phyloP scores from a whole-genome alignment of 2,888 invertebrate genomes.

The Stenoptilia bipunctidactyla region DNA sequence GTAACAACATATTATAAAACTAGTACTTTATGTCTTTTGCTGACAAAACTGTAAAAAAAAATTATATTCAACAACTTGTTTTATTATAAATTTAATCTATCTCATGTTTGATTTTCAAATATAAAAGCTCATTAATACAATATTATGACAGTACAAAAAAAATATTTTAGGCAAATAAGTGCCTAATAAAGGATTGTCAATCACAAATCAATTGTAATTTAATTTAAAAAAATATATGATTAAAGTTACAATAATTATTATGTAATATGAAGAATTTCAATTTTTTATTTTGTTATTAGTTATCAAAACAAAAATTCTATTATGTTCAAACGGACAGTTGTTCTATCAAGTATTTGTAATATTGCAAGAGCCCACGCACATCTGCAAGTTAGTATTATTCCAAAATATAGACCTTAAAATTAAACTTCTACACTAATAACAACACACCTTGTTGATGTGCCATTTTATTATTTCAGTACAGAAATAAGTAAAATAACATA shows the following conservation, averaged over 20 bases:
- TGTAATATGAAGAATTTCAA: background rate
- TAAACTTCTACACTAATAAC: too few species aligned
- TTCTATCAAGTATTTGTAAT: too few species aligned
- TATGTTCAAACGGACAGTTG: background rate
- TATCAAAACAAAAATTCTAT: background rate
- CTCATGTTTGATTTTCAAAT: background rate
- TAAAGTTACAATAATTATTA: background rate
- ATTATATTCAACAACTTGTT: constrained; percentile 17
- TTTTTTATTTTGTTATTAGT: background rate
- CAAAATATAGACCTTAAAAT: too few species aligned
- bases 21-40: constrained; percentile 14
- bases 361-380: too few species aligned
- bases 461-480: background rate
- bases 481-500: constrained; percentile 5
- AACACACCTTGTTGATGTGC: too few species aligned
- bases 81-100: constrained; percentile 12
- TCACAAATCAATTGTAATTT: background rate
- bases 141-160: background rate
- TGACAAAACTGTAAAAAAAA: constrained; percentile 19
- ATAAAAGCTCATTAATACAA: background rate
- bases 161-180: background rate
- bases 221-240: background rate
- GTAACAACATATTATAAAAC: constrained; percentile 25
- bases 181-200: background rate
- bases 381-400: too few species aligned